Conservation (phyloP, 2,888 invertebrate species). For the Acanthococcus lagerstroemiae region DNA sequence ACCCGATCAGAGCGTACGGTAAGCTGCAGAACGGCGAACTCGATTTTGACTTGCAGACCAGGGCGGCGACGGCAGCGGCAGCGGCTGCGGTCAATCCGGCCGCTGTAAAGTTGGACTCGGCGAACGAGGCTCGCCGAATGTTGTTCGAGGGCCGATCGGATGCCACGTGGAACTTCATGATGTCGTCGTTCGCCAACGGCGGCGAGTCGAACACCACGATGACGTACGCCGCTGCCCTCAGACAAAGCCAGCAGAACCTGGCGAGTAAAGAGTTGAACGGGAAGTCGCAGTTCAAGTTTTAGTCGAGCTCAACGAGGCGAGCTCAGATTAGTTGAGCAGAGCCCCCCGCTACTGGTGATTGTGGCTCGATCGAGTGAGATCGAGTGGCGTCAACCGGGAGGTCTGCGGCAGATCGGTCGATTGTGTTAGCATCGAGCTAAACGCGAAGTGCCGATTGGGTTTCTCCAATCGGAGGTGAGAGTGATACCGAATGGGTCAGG, state of each 20-base stretch:
- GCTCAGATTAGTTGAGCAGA: too few species aligned
- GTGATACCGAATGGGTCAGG: too few species aligned
- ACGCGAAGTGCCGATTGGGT: too few species aligned
- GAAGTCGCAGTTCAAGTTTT: slow-evolving; percentile 11
- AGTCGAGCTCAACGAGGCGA: too few species aligned
- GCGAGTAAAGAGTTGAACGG: slow-evolving; percentile 1
- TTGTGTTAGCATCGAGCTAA: too few species aligned
- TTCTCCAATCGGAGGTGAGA: too few species aligned
- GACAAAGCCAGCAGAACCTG: slow-evolving; percentile 7
- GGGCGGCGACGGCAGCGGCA: not conserved
- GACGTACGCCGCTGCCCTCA: slow-evolving; percentile 17
- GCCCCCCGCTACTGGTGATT: too few species aligned
- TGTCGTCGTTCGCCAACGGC: slow-evolving; percentile 4
- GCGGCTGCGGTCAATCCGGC: not conserved
- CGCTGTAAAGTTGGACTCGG: not conserved
- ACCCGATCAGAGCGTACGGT: not conserved
- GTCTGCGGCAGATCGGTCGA: too few species aligned
- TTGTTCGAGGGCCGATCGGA: not conserved
- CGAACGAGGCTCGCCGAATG: not conserved
- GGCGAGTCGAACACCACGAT: slow-evolving; percentile 3
- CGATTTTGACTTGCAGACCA: too few species aligned
- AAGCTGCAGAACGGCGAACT: not conserved
- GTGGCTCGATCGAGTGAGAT: too few species aligned
- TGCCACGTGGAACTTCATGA: slow-evolving; percentile 19
- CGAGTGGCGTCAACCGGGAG: too few species aligned